phyloP scores from a whole-genome alignment of 2,888 invertebrate genomes.

The Arctia plantaginis region DNA sequence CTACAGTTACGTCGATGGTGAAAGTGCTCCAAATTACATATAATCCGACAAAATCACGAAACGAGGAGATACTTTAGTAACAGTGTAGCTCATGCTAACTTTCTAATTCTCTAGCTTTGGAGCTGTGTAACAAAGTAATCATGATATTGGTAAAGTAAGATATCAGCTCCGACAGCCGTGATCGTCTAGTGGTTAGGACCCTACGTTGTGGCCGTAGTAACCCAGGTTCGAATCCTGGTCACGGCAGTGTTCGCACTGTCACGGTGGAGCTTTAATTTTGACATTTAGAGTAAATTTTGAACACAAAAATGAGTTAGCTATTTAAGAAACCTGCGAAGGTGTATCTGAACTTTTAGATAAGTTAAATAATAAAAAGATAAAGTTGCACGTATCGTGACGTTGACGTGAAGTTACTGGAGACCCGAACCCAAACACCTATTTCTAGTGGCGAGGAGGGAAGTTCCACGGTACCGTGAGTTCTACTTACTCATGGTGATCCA shows the following conservation, averaged over 20 bases:
- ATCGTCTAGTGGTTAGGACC: constrained; percentile 88
- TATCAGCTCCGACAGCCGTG: constrained; percentile 48
- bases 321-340: not conserved
- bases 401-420: too few relatives aligned
- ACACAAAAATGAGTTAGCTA: too few relatives aligned
- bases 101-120: constrained; percentile 26
- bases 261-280: constrained; percentile 52
- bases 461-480: too few relatives aligned
- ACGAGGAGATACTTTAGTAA: not conserved
- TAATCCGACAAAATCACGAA: constrained; percentile 25
- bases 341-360: not conserved
- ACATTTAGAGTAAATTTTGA: not conserved
- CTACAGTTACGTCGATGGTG: constrained; percentile 88
- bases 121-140: constrained; percentile 10
- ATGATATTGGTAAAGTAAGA: constrained; percentile 12
- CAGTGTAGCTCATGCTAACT: not conserved
- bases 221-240: constrained; percentile 90
- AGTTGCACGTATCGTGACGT: too few relatives aligned
- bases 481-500: too few relatives aligned
- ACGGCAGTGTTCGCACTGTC: constrained; percentile 67
- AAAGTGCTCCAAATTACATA: constrained; percentile 70
- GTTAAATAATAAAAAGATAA: too few relatives aligned
- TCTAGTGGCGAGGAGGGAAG: too few relatives aligned
- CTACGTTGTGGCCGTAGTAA: constrained; percentile 92
- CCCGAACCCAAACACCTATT: too few relatives aligned